phyloP scores from a whole-genome alignment of 2,888 invertebrate genomes.

The Asteroscopus sphinx region DNA sequence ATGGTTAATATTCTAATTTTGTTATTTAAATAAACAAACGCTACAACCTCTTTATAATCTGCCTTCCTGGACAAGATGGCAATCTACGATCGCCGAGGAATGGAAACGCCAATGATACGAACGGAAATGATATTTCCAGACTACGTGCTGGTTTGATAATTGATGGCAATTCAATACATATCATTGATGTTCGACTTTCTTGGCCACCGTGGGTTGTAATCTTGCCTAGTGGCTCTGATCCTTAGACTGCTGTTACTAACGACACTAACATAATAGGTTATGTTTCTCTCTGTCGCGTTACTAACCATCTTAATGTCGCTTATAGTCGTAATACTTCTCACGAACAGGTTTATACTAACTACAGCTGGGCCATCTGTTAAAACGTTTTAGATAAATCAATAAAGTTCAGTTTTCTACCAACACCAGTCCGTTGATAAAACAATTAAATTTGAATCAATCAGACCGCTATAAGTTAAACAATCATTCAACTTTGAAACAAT shows the following conservation, averaged over 20 bases:
- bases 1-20: slow-evolving; percentile 14
- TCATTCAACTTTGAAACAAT: slow-evolving; percentile 15
- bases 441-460: slow-evolving; percentile 24
- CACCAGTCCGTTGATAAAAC: slow-evolving; percentile 17
- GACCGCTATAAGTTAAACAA: slow-evolving; percentile 16
- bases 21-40: slow-evolving; percentile 48
- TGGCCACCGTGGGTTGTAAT: slow-evolving; percentile 5
- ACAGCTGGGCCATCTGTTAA: slow-evolving; percentile 97
- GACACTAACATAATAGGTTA: slow-evolving; percentile 42
- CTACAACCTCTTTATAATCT: slow-evolving; percentile 54
- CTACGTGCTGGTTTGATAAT: background rate
- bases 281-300: slow-evolving; percentile 68
- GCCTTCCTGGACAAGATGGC: slow-evolving; percentile 14
- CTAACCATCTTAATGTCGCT: slow-evolving; percentile 99
- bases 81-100: slow-evolving; percentile 19
- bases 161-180: slow-evolving; percentile 6
- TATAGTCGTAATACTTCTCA: slow-evolving; percentile 99
- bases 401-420: slow-evolving; percentile 17
- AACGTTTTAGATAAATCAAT: slow-evolving; percentile 47
- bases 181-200: slow-evolving; percentile 22
- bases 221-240: slow-evolving; percentile 13
- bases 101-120: slow-evolving; percentile 17
- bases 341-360: slow-evolving; percentile 99
- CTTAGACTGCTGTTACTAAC: slow-evolving; percentile 24
- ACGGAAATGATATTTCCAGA: slow-evolving; percentile 10